Evolutionary conservation across 2,888 invertebrate genomes (phyloP).

Genomic region (Drosophila percnosoma): DNA sequence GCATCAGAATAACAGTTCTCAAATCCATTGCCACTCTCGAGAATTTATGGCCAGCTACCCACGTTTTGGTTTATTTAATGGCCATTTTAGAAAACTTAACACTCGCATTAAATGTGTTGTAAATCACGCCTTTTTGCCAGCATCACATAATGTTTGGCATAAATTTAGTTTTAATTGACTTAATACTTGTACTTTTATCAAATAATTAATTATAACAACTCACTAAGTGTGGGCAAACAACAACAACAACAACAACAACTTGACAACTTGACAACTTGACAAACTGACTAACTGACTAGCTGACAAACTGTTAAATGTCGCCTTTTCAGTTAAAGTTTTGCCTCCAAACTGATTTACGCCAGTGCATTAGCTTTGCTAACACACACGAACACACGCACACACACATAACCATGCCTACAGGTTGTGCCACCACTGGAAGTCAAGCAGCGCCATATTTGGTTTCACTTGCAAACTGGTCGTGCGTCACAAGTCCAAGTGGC

Average conservation of each 20-base stretch:
- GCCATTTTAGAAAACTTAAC: slow-evolving; percentile 22
- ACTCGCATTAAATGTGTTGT: slow-evolving; percentile 22
- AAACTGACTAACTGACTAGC: slow-evolving; percentile 2
- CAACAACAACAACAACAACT: not conserved
- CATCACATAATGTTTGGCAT: slow-evolving; percentile 69
- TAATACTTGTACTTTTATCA: slow-evolving; percentile 74
- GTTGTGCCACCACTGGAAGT: not conserved
- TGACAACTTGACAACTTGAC: slow-evolving; percentile 7
- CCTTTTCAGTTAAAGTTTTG: slow-evolving; percentile 26
- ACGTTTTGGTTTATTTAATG: slow-evolving; percentile 11
- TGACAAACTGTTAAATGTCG: slow-evolving; percentile 10
- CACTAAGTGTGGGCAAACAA: slow-evolving; percentile 30
- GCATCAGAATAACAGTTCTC: not conserved
- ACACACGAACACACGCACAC: not conserved
- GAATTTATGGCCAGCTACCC: not conserved
- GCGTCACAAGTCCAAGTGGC: slow-evolving; percentile 22
- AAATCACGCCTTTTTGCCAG: slow-evolving; percentile 69
- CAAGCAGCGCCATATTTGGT: slow-evolving; percentile 22
- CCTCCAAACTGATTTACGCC: slow-evolving; percentile 46
- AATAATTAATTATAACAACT: slow-evolving; percentile 71
- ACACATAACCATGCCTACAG: not conserved
- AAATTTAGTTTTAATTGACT: slow-evolving; percentile 77
- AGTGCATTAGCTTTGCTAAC: slow-evolving; percentile 37
- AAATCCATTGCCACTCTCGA: not conserved
- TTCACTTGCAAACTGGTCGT: slow-evolving; percentile 33